Percentiles rank a stretch among this genome's conserved stretches.
phyloP scores from a whole-genome alignment of 2,113 vertebrate species.

The Microtus ochrogaster region DNA sequence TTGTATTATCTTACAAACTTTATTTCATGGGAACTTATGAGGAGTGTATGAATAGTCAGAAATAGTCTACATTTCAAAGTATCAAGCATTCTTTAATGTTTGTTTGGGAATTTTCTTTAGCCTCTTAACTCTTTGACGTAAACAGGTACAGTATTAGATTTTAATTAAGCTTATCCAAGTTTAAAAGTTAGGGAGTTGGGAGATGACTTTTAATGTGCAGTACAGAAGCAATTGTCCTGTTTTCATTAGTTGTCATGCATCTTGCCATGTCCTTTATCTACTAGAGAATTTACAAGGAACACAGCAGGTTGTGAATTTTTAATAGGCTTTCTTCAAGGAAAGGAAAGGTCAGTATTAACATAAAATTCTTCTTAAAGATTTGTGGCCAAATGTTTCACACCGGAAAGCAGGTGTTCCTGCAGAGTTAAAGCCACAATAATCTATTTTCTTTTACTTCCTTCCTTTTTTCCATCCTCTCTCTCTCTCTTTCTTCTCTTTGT shows the following conservation, averaged over 20 bases:
- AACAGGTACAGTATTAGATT: neutral
- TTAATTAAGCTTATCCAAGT: slow-evolving; percentile 16
- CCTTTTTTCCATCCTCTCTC: too few species aligned
- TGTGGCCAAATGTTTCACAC: slow-evolving; percentile 84
- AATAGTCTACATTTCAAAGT: neutral
- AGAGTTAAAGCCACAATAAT: slow-evolving; percentile 76
- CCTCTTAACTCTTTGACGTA: neutral
- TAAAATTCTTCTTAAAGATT: slow-evolving; percentile 87
- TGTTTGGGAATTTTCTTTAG: slow-evolving; percentile 25
- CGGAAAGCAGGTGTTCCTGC: slow-evolving; percentile 84
- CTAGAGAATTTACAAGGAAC: slow-evolving; percentile 85
- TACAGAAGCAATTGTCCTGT: slow-evolving; percentile 66
- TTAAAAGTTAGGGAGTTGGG: slow-evolving; percentile 63
- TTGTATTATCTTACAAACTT: neutral
- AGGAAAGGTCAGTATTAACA: slow-evolving; percentile 89
- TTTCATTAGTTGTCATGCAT: slow-evolving; percentile 83
- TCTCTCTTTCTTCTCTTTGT: neutral
- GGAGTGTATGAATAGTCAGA: neutral
- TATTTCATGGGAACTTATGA: neutral
- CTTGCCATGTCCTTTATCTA: slow-evolving; percentile 83
- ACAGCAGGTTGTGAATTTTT: slow-evolving; percentile 87
- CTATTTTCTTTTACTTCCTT: slow-evolving; percentile 35
- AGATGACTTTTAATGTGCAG: slow-evolving; percentile 55
- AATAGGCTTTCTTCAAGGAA: slow-evolving; percentile 85
- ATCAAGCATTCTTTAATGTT: neutral